phyloP scores from a whole-genome alignment of 2,113 vertebrate genomes.

The Xenopus borealis region DNA sequence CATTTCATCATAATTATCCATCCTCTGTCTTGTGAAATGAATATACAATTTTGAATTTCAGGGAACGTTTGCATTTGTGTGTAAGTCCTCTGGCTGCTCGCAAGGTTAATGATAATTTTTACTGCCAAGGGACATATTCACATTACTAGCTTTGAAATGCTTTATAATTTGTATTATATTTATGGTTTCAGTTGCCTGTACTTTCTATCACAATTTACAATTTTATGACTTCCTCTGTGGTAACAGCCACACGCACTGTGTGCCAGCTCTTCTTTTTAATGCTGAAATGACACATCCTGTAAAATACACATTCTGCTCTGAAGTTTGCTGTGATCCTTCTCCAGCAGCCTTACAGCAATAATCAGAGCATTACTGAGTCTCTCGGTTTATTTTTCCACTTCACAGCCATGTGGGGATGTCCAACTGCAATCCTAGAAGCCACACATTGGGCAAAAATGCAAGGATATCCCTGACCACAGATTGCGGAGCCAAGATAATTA shows the following conservation, averaged over 20 bases:
- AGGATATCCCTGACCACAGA: conserved; percentile 1
- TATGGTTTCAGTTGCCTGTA: background rate
- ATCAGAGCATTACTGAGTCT: background rate
- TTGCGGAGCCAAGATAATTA: background rate
- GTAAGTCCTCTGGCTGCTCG: background rate
- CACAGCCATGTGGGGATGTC: background rate
- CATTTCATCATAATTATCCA: too few relatives aligned
- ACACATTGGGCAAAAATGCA: background rate
- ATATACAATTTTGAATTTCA: background rate
- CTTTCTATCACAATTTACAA: conserved; percentile 5
- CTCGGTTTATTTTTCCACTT: background rate
- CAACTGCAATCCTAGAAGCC: background rate
- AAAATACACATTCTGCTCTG: background rate
- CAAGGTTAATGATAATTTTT: conserved; percentile 3
- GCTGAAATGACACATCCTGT: background rate
- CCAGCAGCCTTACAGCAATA: background rate
- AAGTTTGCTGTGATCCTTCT: too few relatives aligned
- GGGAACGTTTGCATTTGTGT: background rate
- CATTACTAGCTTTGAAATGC: background rate
- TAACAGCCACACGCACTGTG: background rate
- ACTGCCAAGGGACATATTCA: conserved; percentile 8
- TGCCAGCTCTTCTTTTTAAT: background rate
- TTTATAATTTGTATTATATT: conserved; percentile 6
- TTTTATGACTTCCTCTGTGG: background rate
- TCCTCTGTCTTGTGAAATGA: background rate